Base-by-base conservation (phyloP, 2,113 vertebrate species). In the Pomatorhinus ruficollis region DNA sequence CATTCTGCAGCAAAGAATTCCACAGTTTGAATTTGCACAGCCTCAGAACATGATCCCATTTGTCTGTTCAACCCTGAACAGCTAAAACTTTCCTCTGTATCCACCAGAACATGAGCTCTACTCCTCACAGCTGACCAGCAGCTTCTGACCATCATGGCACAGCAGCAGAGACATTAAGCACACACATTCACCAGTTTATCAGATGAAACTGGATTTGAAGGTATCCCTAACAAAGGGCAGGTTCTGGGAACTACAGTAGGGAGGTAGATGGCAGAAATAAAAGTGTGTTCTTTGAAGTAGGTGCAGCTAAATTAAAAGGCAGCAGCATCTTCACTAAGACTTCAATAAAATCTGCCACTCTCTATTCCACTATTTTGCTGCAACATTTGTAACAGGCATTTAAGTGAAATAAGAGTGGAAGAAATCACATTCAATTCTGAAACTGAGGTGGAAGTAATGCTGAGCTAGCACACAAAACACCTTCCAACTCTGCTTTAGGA, bases 71-170 rank as follows among this genome's bases (percentile, higher is more conserved):
- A 33, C 47, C 28, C 56, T 21, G 7, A 77, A 89, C 11, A 70
- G n/a, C 45, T 40, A 17, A 49, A 89, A 66, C 19, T 15, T 45
- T 31, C 4, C 42, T n/a, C 20, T 44, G 53, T 49, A 23, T 28
- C 80, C 71, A 47, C 31, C 17, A 56, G 50, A 49, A 18, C 56
- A 49, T 10, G 19, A 83, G 35, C 47, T 88, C 45, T 40, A 4
- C 24, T 85, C 75, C 47, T 72, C 56, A 37, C 28, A 90, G 86
- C 94, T 81, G 89, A 86, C 88, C 79, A 60, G 92, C 92, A 92
- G 95, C 94, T 70, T 89, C 68, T 61, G 9, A 56, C 65, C 72
- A 87, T 15, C 52, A 6, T 6, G 44, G 61, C 76, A 83, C 35
- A 78, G 2, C 35, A 70, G 56, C 68, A 63, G 54, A 68, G 89